Evolutionary conservation across 2,113 vertebrate genomes (phyloP), one percentile per base, ranked within the genome.

Genomic region (Apodemus sylvaticus): DNA sequence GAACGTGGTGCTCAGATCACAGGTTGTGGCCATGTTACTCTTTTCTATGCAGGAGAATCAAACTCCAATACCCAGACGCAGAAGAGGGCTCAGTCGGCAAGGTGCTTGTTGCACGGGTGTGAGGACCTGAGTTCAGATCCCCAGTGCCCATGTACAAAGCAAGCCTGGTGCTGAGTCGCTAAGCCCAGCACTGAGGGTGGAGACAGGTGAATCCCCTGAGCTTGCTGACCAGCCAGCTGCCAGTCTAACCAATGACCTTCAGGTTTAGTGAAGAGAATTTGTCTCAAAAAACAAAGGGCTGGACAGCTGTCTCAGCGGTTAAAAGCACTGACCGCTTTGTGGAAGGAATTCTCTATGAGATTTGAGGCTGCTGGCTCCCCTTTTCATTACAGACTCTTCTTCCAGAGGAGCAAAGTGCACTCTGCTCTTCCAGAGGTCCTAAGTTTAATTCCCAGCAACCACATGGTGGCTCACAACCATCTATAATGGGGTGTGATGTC

Each of bases 21-120:
- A 48, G 78, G 16, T 36, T 24, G 13, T 20, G 4, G 1, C 55
- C 11, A 0, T 22, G 0, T 13, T 13, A 13, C 16, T 16, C 5
- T 1, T 62, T 39, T 17, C 82, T 64, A 4, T 66, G 0, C 39
- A 66, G 82, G 9, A 6, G 19, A 19, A 31, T 42, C n/a, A 31
- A 10, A 29, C 58, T 42, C 29, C 14, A 29, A 24, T 31, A 45
- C 39, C 58, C 39, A 45, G 82, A 45, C 20, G 64, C 39, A 81
- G 51, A 62, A 42, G 81, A 42, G 7, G 9, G 3, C 60, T 66
- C 82, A 48, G 60, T 10, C 14, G 7, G 58, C 3, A 31, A 45
- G 34, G 60, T 19, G 58, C 26, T 34, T 1, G 0, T 9, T 31
- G 1, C 42, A 17, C 9, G 48, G 31, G 16, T 17, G 1, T 29